These are phyloP conservation scores for Mobula hypostoma DNA, from an alignment of 2,113 vertebrate genomes.

Conservation along the genomic window DNA sequence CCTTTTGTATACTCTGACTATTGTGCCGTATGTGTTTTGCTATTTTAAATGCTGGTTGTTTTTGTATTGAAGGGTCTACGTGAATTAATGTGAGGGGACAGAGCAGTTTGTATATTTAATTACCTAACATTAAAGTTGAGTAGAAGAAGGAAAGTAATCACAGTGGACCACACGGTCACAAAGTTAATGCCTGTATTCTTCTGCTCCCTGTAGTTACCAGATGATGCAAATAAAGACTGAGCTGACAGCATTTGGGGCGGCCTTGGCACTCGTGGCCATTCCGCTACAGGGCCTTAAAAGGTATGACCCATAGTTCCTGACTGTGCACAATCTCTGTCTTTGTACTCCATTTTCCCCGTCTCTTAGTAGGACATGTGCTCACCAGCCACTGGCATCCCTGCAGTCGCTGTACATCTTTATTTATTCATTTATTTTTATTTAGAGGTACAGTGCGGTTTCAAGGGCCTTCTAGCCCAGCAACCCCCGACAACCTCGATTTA, in stretches of 20 bases:
- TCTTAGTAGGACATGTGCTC: neutral
- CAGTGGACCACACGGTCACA: too few relatives aligned
- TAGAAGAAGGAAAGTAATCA: neutral
- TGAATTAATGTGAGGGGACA: neutral
- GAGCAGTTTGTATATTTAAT: neutral
- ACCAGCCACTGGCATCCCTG: too few relatives aligned
- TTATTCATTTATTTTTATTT: too few relatives aligned
- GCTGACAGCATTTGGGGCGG: slow-evolving; percentile 53
- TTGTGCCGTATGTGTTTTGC: too few relatives aligned
- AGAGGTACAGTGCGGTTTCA: too few relatives aligned
- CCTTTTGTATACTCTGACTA: neutral
- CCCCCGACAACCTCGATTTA: too few relatives aligned
- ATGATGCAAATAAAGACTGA: slow-evolving; percentile 57
- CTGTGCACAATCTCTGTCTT: neutral
- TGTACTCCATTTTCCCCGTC: neutral
- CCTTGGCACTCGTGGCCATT: slow-evolving; percentile 54
- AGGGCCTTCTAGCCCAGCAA: too few relatives aligned
- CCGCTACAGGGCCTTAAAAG: slow-evolving; percentile 31
- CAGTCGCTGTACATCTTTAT: too few relatives aligned
- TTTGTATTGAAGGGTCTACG: neutral
- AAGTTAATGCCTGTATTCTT: neutral
- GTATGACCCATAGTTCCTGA: neutral
- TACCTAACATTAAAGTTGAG: neutral
- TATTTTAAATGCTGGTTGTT: neutral
- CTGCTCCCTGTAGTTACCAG: slow-evolving; percentile 55